Evolutionary conservation across 2,113 vertebrate species (phyloP), one percentile per base, ranked within the genome.

Genomic region (Amblyopsis rosae): DNA sequence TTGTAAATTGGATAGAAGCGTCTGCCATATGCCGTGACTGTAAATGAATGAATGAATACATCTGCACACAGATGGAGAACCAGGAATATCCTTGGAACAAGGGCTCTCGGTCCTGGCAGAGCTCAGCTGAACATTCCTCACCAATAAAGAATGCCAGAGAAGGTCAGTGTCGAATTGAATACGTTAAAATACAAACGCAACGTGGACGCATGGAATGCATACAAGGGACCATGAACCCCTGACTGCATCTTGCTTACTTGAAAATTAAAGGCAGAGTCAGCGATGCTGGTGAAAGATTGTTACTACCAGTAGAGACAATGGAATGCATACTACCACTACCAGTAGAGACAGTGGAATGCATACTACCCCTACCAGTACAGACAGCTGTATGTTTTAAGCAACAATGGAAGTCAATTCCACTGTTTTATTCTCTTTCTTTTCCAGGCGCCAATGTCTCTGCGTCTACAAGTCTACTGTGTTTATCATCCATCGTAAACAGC

Each of bases 401-500:
- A 41, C 35, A 41, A 6, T 41, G 54, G 54, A 56, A 17, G 16
- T 55, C 6, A 55, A 55, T 56, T 56, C 9, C 7, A 16, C 16
- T 10, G 32, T 62, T 49, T 62, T 62, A 12, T 61, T 59, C 10
- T 54, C 35, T 67, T 77, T 10, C 81, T 45, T 65, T 62, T 88
- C 87, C 87, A 89, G 85, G 91, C 66, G 75, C 47, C 75, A 67
- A 87, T 0, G 96, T 96, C 75, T 93, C 95, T 0, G 95, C 92
- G 3, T 95, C 96, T 59, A 95, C 95, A 85, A 98, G 98, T 82
- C 96, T 98, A 12, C 95, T 95, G 26, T 95, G 94, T 12, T 94
- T 99, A 32, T 98, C 97, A 12, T 99, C 98, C 19, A 99, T 99
- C 60, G 98, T 99, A 85, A 94, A 98, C 93, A 98, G 98, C 81